Conservation (phyloP, 2,888 invertebrate genomes). For the Spicauda simplicius region DNA sequence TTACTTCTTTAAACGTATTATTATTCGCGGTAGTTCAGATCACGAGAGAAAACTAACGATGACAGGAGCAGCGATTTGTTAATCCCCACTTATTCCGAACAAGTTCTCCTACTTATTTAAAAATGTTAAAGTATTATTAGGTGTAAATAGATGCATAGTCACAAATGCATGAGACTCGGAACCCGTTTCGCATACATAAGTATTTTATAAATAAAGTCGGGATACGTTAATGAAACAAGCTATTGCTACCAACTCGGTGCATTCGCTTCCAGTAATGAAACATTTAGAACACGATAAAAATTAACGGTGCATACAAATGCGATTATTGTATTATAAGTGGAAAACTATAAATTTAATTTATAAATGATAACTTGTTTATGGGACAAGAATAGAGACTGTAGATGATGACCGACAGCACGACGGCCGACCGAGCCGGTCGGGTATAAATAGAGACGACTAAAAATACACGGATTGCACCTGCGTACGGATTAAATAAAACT, state of each 20-base stretch:
- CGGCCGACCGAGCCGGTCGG: slow-evolving; percentile 68
- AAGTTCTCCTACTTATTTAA: slow-evolving; percentile 26
- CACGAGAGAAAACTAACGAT: slow-evolving; percentile 28
- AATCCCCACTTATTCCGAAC: slow-evolving; percentile 14
- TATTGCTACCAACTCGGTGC: slow-evolving; percentile 14
- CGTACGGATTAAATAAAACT: slow-evolving; percentile 45
- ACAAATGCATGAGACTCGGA: slow-evolving; percentile 13
- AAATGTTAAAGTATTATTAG: slow-evolving; percentile 29
- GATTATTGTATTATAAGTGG: slow-evolving; percentile 36
- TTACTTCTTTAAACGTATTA: slow-evolving; percentile 4
- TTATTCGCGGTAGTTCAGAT: slow-evolving; percentile 6
- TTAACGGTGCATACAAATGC: slow-evolving; percentile 30
- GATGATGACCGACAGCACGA: slow-evolving; percentile 65
- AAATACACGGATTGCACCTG: slow-evolving; percentile 79
- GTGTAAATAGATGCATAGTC: slow-evolving; percentile 26
- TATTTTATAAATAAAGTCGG: slow-evolving; percentile 29
- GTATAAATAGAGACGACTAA: slow-evolving; percentile 78
- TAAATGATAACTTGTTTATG: slow-evolving; percentile 40
- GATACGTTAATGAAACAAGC: slow-evolving; percentile 10
- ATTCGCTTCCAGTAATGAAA: slow-evolving; percentile 22
- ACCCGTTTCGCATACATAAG: slow-evolving; percentile 24
- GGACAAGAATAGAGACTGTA: slow-evolving; percentile 48
- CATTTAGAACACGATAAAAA: slow-evolving; percentile 27
- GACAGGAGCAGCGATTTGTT: slow-evolving; percentile 20
- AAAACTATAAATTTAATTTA: slow-evolving; percentile 33